These are phyloP conservation scores for Sarcophaga carnaria DNA, from an alignment of 2,888 invertebrate genomes.

Conservation along the genomic window DNA sequence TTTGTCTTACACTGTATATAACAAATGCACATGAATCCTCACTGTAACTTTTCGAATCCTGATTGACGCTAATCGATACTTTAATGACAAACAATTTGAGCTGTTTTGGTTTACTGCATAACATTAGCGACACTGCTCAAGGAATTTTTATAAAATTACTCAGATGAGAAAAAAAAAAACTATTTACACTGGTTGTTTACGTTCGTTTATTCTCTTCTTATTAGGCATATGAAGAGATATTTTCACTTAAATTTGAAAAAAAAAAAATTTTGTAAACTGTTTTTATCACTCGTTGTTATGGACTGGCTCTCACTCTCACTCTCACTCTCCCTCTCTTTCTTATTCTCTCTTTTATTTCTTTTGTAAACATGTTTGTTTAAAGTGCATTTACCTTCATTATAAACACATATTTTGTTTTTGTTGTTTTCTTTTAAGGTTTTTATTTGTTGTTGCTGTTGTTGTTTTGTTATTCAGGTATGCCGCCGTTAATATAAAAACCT, in stretches of 20 bases:
- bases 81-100: no score
- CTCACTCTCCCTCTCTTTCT: not conserved
- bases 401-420: conserved; percentile 20
- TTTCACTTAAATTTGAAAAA: not conserved
- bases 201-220: no score
- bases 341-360: conserved; percentile 17
- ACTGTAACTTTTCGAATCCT: no score
- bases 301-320: not conserved
- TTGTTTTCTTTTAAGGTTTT: not conserved
- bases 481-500: conserved; percentile 20
- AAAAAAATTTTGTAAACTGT: not conserved
- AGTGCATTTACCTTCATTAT: conserved; percentile 66
- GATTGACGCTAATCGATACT: no score
- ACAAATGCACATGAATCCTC: no score
- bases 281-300: not conserved
- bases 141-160: no score
- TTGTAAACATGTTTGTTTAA: conserved; percentile 30
- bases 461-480: conserved; percentile 38
- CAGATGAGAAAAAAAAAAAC: no score
- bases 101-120: no score
- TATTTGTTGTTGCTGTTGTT: conserved; percentile 12
- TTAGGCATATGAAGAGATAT: no score
- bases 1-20: no score
- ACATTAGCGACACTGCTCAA: no score
- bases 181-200: no score